Evolutionary conservation across 1,140 invertebrate genomes (phyloP), one percentile per base, ranked within the genome.

Genomic region (Hyphantria cunea): DNA sequence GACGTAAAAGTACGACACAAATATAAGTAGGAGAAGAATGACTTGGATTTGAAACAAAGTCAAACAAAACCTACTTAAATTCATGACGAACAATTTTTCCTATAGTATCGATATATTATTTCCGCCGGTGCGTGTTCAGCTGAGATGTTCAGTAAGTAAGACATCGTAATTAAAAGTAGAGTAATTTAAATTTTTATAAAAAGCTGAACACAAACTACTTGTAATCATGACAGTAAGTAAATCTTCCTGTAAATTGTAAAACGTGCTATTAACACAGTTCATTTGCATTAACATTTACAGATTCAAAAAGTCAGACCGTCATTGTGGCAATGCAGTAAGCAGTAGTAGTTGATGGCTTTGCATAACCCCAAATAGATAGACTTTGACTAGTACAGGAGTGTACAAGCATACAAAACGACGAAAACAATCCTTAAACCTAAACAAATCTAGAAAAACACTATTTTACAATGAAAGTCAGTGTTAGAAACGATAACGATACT

Each of bases 41-140:
- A 37, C 65, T 62, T 60, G 33, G 17, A 47, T 45, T 31, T 13
- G 8, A 50, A 64, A 67, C 37, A 71, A n/a, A 75, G 70, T 63
- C 55, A 42, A 54, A 61, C 60, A 63, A 48, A 37, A 37, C 45
- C 72, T 74, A 68, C 72, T 74, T 71, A 68, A 49, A 51, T 55
- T 59, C 31, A 61, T 31, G 50, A 45, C 54, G 63, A 37, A 37
- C 11, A 3, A 25, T 25, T 3, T 25, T 5, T 11, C 8, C 8
- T 37, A 37, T 10, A 62, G 11, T 33, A 52, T 44, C 25, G 15
- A 25, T n/a, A n/a, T n/a, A n/a, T n/a, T n/a, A n/a, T n/a, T n/a
- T n/a, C n/a, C n/a, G n/a, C n/a, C n/a, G n/a, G n/a, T n/a, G n/a
- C n/a, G n/a, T n/a, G n/a, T n/a, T n/a, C n/a, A n/a, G n/a, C n/a